These are phyloP conservation scores for Gymnopithys bicolor DNA, from an alignment of 2,797 vertebrate genomes.

Conservation along the genomic window DNA sequence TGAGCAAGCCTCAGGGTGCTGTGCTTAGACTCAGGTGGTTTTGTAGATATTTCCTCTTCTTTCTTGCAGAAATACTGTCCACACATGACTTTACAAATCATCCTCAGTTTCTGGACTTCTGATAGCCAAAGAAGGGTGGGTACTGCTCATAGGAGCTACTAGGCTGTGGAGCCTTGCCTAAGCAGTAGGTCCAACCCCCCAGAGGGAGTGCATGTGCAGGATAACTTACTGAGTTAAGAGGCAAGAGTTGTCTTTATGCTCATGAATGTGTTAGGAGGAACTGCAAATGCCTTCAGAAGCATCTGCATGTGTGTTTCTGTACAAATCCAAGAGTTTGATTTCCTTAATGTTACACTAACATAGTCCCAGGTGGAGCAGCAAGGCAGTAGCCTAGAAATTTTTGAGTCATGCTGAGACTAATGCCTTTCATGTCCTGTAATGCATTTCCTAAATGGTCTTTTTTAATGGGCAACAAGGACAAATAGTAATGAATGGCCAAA, in stretches of 20 bases:
- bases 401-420: background rate
- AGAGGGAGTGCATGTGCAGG: fast-evolving
- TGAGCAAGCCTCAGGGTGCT: background rate
- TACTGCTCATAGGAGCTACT: fast-evolving
- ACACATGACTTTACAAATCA: background rate
- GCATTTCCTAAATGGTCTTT: background rate
- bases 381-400: background rate
- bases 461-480: background rate
- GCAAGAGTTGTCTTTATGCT: background rate
- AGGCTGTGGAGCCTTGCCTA: background rate
- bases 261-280: background rate
- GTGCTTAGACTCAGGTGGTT: background rate
- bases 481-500: background rate
- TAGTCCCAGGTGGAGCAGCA: background rate
- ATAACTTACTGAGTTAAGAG: background rate
- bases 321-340: background rate
- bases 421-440: background rate
- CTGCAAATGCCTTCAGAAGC: background rate
- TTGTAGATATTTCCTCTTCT: background rate
- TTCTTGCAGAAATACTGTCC: background rate
- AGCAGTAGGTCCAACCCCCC: background rate
- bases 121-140: background rate
- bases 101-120: background rate
- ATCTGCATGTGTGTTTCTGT: background rate
- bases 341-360: background rate